Percentiles rank a stretch among this genome's conserved stretches.
Conservation (phyloP, 1,140 invertebrate species). For the Drosophila gunungcola region DNA sequence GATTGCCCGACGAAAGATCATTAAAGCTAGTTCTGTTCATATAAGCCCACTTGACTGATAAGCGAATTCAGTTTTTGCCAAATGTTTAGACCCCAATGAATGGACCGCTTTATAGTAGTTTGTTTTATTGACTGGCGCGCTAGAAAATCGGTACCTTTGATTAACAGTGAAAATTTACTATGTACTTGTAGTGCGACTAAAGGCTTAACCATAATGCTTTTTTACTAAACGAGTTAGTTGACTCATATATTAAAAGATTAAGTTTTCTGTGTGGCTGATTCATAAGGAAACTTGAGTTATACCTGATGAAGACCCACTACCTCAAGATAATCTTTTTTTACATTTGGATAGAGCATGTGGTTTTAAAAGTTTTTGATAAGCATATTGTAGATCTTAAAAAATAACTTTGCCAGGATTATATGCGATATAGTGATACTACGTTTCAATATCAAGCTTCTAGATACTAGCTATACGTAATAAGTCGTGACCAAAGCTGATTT, state of each 20-base stretch:
- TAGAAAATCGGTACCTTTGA: slow-evolving; percentile 14
- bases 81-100: slow-evolving; percentile 19
- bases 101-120: slow-evolving; percentile 11
- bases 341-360: too few species aligned
- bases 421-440: background rate
- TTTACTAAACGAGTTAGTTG: slow-evolving; percentile 4
- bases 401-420: background rate
- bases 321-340: background rate
- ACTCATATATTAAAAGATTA: slow-evolving; percentile 34
- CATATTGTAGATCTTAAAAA: background rate
- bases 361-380: background rate
- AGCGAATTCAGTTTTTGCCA: slow-evolving; percentile 6
- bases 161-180: slow-evolving; percentile 23
- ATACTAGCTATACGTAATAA: background rate
- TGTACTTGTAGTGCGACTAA: slow-evolving; percentile 22
- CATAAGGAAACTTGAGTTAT: slow-evolving; percentile 1
- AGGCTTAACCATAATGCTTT: slow-evolving; percentile 6
- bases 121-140: slow-evolving; percentile 17
- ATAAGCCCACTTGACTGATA: slow-evolving; percentile 27
- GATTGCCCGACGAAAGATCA: slow-evolving; percentile 1
- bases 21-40: slow-evolving; percentile 6
- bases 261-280: slow-evolving; percentile 4
- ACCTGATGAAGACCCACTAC: slow-evolving; percentile 1
- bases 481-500: background rate
- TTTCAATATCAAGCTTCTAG: too few species aligned